Evolutionary conservation across 2,888 invertebrate genomes (phyloP).

Genomic region (Myopa tessellatipennis): DNA sequence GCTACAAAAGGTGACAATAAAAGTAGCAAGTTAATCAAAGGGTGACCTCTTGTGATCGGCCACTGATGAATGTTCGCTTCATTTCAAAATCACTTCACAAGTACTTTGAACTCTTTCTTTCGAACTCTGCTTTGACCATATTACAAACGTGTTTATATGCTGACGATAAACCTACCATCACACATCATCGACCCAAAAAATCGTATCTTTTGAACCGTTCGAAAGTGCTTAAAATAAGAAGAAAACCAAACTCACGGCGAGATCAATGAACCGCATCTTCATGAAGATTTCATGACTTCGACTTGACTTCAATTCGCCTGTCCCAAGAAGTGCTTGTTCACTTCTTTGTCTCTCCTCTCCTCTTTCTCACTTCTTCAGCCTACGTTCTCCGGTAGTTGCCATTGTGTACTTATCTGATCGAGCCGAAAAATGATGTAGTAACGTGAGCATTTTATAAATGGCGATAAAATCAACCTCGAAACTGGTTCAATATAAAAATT

Average conservation of each 20-base stretch:
- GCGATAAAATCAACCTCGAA: slow-evolving; percentile 35
- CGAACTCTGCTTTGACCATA: too few relatives aligned
- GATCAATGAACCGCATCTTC: slow-evolving; percentile 29
- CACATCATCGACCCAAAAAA: too few relatives aligned
- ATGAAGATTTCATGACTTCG: background rate
- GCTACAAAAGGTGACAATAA: too few relatives aligned
- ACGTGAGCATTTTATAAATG: slow-evolving; percentile 13
- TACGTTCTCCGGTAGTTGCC: background rate
- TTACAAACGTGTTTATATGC: too few relatives aligned
- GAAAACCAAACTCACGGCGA: background rate
- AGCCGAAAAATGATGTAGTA: slow-evolving; percentile 9
- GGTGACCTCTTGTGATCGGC: too few relatives aligned
- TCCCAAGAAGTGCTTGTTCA: background rate
- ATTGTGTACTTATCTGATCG: slow-evolving; percentile 17
- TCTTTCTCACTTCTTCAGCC: background rate
- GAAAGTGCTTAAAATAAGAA: too few relatives aligned
- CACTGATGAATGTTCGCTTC: too few relatives aligned
- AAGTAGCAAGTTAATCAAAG: too few relatives aligned
- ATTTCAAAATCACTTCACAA: too few relatives aligned
- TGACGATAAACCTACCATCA: too few relatives aligned
- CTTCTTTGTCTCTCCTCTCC: background rate
- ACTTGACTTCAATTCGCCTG: background rate
- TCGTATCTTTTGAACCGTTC: too few relatives aligned
- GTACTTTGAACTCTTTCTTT: too few relatives aligned
- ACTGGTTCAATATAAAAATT: slow-evolving; percentile 35